Evolutionary conservation across 1,140 invertebrate species (phyloP).

Genomic region (Ooceraea biroi): DNA sequence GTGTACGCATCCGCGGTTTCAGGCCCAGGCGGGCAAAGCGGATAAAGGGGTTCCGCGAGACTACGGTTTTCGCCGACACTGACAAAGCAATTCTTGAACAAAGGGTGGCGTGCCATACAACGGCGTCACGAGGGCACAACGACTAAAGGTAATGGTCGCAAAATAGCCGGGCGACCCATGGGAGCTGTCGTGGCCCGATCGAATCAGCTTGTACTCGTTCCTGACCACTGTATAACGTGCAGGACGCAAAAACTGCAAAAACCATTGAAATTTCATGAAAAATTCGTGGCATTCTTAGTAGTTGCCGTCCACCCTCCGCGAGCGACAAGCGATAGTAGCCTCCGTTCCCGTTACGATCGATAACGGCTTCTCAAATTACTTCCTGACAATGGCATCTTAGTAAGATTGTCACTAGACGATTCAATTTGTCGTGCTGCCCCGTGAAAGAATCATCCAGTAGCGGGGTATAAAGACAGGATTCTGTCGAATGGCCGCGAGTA

Average conservation of each 20-base stretch:
- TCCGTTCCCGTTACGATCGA: constrained; percentile 63
- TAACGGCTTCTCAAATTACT: constrained; percentile 70
- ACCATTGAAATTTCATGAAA: constrained; percentile 34
- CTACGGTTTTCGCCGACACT: not conserved
- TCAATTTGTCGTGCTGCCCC: constrained; percentile 64
- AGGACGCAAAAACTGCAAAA: not conserved
- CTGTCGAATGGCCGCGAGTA: constrained; percentile 24
- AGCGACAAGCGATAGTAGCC: constrained; percentile 11
- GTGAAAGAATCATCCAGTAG: constrained; percentile 44
- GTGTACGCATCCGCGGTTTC: constrained; percentile 16
- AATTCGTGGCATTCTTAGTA: constrained; percentile 28
- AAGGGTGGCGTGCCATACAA: not conserved
- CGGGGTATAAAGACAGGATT: constrained; percentile 1
- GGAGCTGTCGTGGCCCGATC: constrained; percentile 1
- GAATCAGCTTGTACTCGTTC: not conserved
- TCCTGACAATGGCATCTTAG: constrained; percentile 67
- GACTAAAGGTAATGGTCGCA: constrained; percentile 13
- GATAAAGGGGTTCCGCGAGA: constrained; percentile 35
- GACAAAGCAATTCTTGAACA: constrained; percentile 36
- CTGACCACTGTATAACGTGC: not conserved
- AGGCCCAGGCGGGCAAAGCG: constrained; percentile 5
- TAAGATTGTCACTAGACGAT: constrained; percentile 67
- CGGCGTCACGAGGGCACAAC: not conserved
- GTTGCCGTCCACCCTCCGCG: not conserved
- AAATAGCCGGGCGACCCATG: not conserved